Base-by-base conservation (phyloP, 2,888 invertebrate genomes). In the Lydus trimaculatus region DNA sequence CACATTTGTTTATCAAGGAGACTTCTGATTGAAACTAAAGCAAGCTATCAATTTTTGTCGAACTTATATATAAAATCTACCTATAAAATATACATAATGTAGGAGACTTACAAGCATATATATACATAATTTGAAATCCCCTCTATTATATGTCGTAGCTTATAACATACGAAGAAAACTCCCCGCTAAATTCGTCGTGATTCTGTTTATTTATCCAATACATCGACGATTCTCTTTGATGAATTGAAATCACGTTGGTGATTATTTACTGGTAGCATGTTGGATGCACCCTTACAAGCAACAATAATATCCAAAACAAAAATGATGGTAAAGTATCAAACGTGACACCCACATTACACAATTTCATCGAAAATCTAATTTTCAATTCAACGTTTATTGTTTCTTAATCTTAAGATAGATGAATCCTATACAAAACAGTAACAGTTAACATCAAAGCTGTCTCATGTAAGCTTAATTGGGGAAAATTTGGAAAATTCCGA, bases 21-120 rank as follows among this genome's bases (percentile, higher is more conserved):
- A 66, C 52, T 36, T 15, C 4, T 69, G 71, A 64, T 70, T 66
- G 71, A 64, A 70, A 72, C 72, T 67, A 67, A 69, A 72, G 70
- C 72, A 68, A 67, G 67, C 60, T 68, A 72, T 75, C 73, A 73
- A 74, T 76, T 75, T 75, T 76, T 75, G 72, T 74, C 65, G 70
- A 76, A 72, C 71, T 71, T 69, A 72, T 75, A 75, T 76, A 75
- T 75, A 75, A 48, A 20, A 48, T 48, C 20, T 48, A 48, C 48
- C 48, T 48, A 48, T 48, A 43, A 43, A 28, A 43, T 43, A 17
- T 43, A 43, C 17, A 43, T 43, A 20, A 48, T 48, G 20, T 20
- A 48, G 48, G 20, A 48, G 48, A 48, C 20, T 9, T 9, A 48
- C 48, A 20, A 3, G 20, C 48, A 48, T 20, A 48, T 20, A 48